Percentiles rank a stretch among this genome's conserved stretches.
Conservation (phyloP, 2,888 invertebrate species). For the Cantharis flavilabris region DNA sequence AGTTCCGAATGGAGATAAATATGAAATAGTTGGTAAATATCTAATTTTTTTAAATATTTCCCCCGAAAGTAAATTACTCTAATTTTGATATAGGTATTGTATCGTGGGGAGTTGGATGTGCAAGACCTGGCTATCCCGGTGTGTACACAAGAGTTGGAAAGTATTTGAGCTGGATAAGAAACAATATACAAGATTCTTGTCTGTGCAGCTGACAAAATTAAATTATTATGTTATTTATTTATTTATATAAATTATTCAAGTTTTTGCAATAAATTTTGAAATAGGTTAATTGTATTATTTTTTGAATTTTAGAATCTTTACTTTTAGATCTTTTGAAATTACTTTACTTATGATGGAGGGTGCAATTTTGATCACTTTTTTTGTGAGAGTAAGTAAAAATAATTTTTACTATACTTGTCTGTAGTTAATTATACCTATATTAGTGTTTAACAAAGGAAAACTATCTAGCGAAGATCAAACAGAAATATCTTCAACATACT, state of each 20-base stretch:
- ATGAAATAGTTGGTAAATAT: conserved; percentile 77
- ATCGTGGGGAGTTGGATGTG: conserved; percentile 84
- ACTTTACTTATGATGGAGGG: too few species aligned
- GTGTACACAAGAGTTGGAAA: conserved; percentile 73
- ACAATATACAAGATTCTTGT: conserved; percentile 76
- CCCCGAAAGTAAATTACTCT: background rate
- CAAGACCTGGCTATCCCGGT: conserved; percentile 73
- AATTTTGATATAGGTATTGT: conserved; percentile 67
- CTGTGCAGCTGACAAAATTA: conserved; percentile 58
- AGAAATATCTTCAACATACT: too few species aligned
- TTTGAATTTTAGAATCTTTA: too few species aligned
- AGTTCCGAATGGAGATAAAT: conserved; percentile 74
- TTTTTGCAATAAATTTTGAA: background rate
- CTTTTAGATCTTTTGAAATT: too few species aligned
- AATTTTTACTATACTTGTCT: too few species aligned
- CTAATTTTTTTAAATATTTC: background rate
- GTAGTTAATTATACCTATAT: too few species aligned
- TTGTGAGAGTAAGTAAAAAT: too few species aligned
- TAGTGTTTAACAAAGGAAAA: too few species aligned
- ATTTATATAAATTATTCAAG: background rate
- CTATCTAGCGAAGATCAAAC: too few species aligned
- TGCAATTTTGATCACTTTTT: too few species aligned
- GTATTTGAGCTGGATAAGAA: conserved; percentile 75
- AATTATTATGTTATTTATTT: background rate
- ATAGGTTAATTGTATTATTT: too few species aligned